Percentiles rank a stretch among this genome's conserved stretches.
These are phyloP conservation scores for Geotrypetes seraphini DNA, from an alignment of 2,797 vertebrate genomes.

Conservation along the genomic window DNA sequence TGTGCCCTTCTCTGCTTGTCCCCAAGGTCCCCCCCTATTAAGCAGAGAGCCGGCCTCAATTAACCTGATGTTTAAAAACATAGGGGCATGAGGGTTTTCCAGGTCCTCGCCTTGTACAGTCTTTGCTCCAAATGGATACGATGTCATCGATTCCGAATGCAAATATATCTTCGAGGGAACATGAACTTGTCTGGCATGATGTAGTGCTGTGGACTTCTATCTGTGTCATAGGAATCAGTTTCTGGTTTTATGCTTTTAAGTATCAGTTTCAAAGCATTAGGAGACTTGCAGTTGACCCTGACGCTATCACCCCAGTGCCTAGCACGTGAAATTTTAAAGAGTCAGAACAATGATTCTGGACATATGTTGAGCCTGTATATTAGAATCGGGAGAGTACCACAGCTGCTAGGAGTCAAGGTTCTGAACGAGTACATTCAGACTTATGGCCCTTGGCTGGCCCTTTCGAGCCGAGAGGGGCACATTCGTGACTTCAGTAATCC, in stretches of 20 bases:
- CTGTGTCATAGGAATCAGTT: background rate
- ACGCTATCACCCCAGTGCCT: conserved; percentile 11
- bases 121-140: conserved; percentile 18
- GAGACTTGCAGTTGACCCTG: conserved; percentile 14
- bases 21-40: conserved; percentile 25
- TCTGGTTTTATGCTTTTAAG: background rate
- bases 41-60: conserved; percentile 43
- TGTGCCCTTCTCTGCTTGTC: conserved; percentile 29
- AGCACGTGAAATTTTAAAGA: conserved; percentile 1
- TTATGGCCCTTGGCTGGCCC: too few species aligned
- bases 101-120: conserved; percentile 29
- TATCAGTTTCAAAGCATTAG: conserved; percentile 18
- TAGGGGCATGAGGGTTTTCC: conserved; percentile 12
- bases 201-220: conserved; percentile 17
- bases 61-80: conserved; percentile 39
- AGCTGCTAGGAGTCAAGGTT: too few species aligned
- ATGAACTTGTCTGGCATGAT: conserved; percentile 15
- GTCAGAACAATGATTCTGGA: background rate
- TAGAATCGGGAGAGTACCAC: too few species aligned
- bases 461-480: too few species aligned
- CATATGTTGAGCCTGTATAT: conserved; percentile 5
- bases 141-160: conserved; percentile 21
- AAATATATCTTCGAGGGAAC: conserved; percentile 33
- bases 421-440: too few species aligned
- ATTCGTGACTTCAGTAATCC: too few species aligned